A percentile compares a stretch with the other conserved stretches of the same genome.
These are phyloP conservation scores for Teleogryllus oceanicus DNA, from an alignment of 2,888 invertebrate genomes.

Conservation along the genomic window DNA sequence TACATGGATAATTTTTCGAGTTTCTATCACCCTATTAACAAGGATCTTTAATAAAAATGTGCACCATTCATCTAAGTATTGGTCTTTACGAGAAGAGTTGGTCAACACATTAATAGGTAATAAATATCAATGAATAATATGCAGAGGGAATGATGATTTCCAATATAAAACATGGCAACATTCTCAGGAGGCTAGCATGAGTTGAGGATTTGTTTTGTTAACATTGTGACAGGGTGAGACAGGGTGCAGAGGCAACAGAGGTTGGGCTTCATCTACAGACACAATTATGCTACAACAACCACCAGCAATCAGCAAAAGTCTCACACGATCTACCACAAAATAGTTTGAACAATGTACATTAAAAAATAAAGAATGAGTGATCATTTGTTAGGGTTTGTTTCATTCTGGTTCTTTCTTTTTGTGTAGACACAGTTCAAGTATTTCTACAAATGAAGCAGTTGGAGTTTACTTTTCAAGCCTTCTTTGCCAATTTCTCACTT, in stretches of 20 bases:
- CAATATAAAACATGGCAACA: slow-evolving; percentile 23
- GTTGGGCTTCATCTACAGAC: slow-evolving; percentile 12
- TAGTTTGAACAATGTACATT: not conserved
- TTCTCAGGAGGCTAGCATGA: slow-evolving; percentile 19
- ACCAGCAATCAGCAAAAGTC: slow-evolving; percentile 20
- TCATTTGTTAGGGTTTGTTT: slow-evolving; percentile 7
- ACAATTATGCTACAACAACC: slow-evolving; percentile 22
- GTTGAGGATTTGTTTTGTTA: not conserved
- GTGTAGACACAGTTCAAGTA: slow-evolving; percentile 1
- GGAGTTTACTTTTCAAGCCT: not conserved
- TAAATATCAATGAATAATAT: slow-evolving; percentile 27
- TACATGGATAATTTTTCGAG: slow-evolving; percentile 24
- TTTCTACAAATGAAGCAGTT: not conserved
- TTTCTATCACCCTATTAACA: slow-evolving; percentile 26
- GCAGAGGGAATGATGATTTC: slow-evolving; percentile 26
- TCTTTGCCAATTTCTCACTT: not conserved
- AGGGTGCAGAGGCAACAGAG: slow-evolving; percentile 10
- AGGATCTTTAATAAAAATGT: slow-evolving; percentile 26
- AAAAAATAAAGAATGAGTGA: slow-evolving; percentile 19
- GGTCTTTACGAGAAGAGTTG: slow-evolving; percentile 27
- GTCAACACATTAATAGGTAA: slow-evolving; percentile 23
- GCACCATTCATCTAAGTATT: slow-evolving; percentile 27
- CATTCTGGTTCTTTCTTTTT: not conserved
- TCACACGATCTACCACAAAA: slow-evolving; percentile 18
- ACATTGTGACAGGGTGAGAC: not conserved